Evolutionary conservation across 2,797 vertebrate species (phyloP).

Genomic region (Karalla daura): DNA sequence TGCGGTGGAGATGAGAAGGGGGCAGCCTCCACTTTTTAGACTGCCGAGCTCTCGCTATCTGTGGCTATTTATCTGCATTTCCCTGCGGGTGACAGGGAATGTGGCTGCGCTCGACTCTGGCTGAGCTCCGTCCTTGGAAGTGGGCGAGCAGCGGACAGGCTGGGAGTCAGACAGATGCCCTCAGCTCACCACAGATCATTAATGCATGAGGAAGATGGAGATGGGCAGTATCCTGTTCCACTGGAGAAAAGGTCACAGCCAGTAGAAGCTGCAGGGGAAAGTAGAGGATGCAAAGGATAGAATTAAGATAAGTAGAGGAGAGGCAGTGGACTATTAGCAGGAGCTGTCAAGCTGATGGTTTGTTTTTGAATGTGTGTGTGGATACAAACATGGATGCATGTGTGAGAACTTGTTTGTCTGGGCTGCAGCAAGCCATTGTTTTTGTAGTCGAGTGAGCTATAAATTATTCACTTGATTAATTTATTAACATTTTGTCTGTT

Average conservation of each 20-base stretch:
- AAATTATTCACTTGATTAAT: no score
- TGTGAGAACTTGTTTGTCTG: background rate
- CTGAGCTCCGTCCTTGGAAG: constrained; percentile 78
- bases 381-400: background rate
- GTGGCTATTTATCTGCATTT: constrained; percentile 73
- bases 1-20: constrained; percentile 63
- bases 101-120: constrained; percentile 55
- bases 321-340: background rate
- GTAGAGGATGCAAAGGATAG: constrained; percentile 48
- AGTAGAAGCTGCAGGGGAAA: constrained; percentile 58
- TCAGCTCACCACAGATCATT: constrained; percentile 83
- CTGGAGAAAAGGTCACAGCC: constrained; percentile 78
- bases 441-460: no score
- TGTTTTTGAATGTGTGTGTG: background rate
- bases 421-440: no score
- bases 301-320: constrained; percentile 31
- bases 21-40: constrained; percentile 56
- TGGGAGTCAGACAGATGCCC: constrained; percentile 81
- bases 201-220: constrained; percentile 85
- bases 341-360: background rate
- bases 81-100: constrained; percentile 70
- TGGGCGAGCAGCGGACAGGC: constrained; percentile 66
- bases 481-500: no score
- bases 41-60: constrained; percentile 56
- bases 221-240: constrained; percentile 82